Evolutionary conservation across 2,797 vertebrate genomes (phyloP).

Genomic region (Mus spretus): DNA sequence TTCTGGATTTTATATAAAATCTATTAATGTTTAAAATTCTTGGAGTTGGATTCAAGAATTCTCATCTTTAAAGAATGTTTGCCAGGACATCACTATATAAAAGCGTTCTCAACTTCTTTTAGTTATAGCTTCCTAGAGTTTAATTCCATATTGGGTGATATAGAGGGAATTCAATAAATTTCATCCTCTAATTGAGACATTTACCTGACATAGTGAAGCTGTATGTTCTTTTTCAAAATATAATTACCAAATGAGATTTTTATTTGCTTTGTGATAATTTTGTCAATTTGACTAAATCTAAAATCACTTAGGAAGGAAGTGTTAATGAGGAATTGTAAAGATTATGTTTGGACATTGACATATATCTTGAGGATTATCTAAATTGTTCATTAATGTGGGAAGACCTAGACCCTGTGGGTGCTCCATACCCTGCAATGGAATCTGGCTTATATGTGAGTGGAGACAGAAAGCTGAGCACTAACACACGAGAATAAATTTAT

Average conservation of each 20-base stretch:
- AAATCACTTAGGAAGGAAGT: neutral
- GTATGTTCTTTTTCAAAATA: neutral
- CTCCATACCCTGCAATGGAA: neutral
- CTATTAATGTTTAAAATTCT: neutral
- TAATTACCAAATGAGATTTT: neutral
- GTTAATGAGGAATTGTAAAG: neutral
- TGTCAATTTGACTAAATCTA: neutral
- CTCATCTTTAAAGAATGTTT: neutral
- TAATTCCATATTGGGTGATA: neutral
- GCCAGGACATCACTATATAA: neutral
- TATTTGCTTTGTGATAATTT: neutral
- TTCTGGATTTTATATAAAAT: neutral
- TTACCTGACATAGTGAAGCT: neutral
- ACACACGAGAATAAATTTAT: neutral
- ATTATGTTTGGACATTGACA: neutral
- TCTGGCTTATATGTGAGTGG: neutral
- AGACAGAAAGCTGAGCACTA: neutral
- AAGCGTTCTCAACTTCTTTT: neutral
- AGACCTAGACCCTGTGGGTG: neutral
- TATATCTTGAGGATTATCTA: neutral
- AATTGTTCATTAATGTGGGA: neutral
- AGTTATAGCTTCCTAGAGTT: neutral
- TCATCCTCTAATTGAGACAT: neutral
- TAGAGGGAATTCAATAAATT: neutral
- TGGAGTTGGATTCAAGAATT: neutral